Evolutionary conservation across 2,888 invertebrate genomes (phyloP), one percentile per base, ranked within the genome.

Genomic region (Lithophane ornitopus): DNA sequence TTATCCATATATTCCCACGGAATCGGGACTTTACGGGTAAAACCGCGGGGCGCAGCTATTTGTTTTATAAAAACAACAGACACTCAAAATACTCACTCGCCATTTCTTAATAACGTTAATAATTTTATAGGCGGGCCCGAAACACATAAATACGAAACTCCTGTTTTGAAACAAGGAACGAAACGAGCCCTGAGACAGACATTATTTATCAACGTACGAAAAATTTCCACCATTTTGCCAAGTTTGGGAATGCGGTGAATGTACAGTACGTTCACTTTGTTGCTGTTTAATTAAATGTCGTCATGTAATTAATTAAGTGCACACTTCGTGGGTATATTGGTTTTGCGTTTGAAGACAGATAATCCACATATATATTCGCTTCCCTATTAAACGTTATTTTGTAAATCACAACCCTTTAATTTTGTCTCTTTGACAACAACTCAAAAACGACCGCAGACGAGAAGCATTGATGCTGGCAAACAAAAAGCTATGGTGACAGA

Each of bases 211-310:
- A 80, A 78, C 66, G 66, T 74, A 78, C 58, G 70, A 76, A 79
- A 79, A 78, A 73, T 76, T 67, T 59, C 66, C 69, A 39, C 74
- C 65, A 61, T 78, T 76, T 76, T 39, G 28, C 22, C 61, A 78
- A 81, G 67, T 86, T 86, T 41, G 63, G 66, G 66, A 75, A 81
- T 72, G 76, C 34, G 69, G 78, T 68, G 68, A 69, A 70, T 72
- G 61, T 74, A 72, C 70, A 26, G 65, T 74, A 70, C 44, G 22
- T 78, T 70, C 58, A 81, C 58, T 83, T 84, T 75, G 84, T 76
- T 65, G 34, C 65, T 75, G 71, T 84, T 84, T 81, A 77, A 78
- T 86, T 86, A 84, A 84, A 84, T 70, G 78, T 84, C 52, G 70
- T 71, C 34, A 66, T 78, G 66, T 76, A 78, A 85, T 84, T 77